Conservation (phyloP, 1,140 invertebrate genomes). For the Homalodisca vitripennis region DNA sequence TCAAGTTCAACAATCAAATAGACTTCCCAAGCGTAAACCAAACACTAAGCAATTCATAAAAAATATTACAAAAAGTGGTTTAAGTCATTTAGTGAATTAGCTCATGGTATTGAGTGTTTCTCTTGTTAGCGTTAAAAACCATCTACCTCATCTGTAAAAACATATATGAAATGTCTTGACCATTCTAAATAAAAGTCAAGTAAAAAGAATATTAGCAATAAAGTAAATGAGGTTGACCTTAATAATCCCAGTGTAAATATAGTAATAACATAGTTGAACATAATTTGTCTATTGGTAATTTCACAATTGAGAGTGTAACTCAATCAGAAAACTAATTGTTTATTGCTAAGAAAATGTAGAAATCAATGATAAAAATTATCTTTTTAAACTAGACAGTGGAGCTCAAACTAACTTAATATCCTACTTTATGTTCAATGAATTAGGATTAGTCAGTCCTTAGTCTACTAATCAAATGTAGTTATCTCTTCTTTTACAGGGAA, state of each 20-base stretch:
- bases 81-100: constrained; percentile 4
- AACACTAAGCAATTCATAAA: constrained; percentile 13
- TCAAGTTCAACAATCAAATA: neutral
- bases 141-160: neutral
- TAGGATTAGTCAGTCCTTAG: constrained; percentile 10
- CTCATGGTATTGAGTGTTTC: constrained; percentile 21
- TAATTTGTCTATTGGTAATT: neutral
- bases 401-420: constrained; percentile 18
- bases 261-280: neutral
- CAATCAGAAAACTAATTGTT: neutral
- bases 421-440: constrained; percentile 5
- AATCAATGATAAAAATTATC: constrained; percentile 4
- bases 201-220: neutral
- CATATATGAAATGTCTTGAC: neutral
- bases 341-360: constrained; percentile 2
- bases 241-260: neutral
- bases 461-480: neutral
- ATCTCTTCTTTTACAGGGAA: neutral
- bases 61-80: neutral
- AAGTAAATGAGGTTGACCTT: neutral
- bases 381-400: constrained; percentile 11
- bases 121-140: neutral
- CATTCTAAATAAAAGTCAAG: neutral
- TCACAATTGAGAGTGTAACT: constrained; percentile 1
- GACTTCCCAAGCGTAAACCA: neutral